Evolutionary conservation across 2,888 invertebrate species (phyloP), one percentile per base, ranked within the genome.

Genomic region (Kuschelorhynchus macadamiae): DNA sequence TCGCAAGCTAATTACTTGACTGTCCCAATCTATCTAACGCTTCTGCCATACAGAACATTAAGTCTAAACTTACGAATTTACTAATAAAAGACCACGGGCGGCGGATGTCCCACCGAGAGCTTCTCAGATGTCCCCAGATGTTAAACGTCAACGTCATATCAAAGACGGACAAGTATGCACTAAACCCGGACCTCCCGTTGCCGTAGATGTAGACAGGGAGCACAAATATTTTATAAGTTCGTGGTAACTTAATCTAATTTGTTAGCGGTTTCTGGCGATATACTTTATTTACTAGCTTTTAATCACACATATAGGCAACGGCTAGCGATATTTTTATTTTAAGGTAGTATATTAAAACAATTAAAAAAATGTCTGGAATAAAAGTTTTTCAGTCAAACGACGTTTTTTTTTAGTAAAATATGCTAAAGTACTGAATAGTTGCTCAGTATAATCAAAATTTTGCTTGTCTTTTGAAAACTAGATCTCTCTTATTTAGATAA

Each of bases 131-230:
- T 55, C 77, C 72, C 68, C 78, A 78, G 77, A 78, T 78, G 78
- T 76, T 76, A 67, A 68, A 74, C 72, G 72, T 78, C 76, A 78
- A 74, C 76, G 78, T 77, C 78, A 76, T 71, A 73, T 71, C 71
- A 72, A 72, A 72, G 72, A 71, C 71, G 75, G 74, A 76, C 75
- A 75, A 72, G 50, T 65, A 65, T 44, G 65, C 36, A 65, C 71
- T 74, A 73, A 25, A 25, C 69, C 62, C 52, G 49, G 71, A 71
- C 71, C 71, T 67, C 71, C 71, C 71, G 71, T 64, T 63, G 73
- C 50, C 57, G 56, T 18, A 49, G 25, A 50, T 65, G 46, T 33
- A 52, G 52, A 39, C 52, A 36, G 36, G 5, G 39, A 32, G 18
- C 9, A 57, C 57, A 46, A 57, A 57, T 33, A 57, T 46, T 46